These are phyloP conservation scores for Moxostoma hubbsi DNA, from an alignment of 2,797 vertebrate genomes.

Conservation along the genomic window DNA sequence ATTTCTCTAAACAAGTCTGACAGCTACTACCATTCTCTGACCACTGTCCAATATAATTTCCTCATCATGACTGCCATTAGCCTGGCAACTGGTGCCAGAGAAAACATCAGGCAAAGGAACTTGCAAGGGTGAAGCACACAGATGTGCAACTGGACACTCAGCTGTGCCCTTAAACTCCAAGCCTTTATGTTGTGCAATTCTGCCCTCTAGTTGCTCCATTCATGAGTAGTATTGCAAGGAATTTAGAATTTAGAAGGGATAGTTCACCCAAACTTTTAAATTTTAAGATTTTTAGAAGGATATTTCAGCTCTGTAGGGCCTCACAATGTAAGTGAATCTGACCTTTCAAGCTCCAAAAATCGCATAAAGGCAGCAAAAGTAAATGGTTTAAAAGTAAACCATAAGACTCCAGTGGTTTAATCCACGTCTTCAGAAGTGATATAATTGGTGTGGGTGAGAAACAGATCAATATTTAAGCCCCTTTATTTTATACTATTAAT, in stretches of 20 bases:
- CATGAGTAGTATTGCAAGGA: constrained; percentile 56
- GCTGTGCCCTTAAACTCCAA: constrained; percentile 7
- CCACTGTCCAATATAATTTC: constrained; percentile 74
- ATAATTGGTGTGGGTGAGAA: no score
- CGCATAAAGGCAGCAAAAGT: no score
- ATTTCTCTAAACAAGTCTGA: constrained; percentile 69
- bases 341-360: no score
- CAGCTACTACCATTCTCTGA: constrained; percentile 72
- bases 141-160: constrained; percentile 30
- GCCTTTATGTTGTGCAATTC: constrained; percentile 58
- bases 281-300: no score
- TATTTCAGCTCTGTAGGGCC: no score
- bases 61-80: constrained; percentile 71
- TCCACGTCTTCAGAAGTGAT: no score
- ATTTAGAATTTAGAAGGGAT: neutral
- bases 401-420: no score
- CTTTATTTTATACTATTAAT: no score
- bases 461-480: no score
- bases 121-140: constrained; percentile 9
- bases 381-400: no score
- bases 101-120: constrained; percentile 50
- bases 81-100: constrained; percentile 57
- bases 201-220: constrained; percentile 70
- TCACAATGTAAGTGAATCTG: no score
- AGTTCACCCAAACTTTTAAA: no score